These are phyloP conservation scores for Stictonetta naevosa DNA, from an alignment of 2,113 vertebrate species.

Conservation along the genomic window DNA sequence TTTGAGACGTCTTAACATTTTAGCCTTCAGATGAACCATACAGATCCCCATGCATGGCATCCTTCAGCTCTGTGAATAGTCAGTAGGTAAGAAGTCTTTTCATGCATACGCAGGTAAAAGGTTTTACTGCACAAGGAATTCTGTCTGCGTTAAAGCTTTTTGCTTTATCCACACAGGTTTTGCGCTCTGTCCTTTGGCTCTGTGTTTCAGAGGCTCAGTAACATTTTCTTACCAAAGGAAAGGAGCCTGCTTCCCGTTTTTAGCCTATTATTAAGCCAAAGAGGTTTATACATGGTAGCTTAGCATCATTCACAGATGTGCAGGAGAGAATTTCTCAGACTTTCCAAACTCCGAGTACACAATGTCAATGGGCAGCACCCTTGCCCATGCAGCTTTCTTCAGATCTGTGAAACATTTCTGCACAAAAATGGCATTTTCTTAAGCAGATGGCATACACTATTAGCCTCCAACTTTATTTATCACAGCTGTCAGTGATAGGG, in stretches of 20 bases:
- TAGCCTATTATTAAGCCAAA: neutral
- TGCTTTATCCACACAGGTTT: neutral
- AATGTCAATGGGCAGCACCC: neutral
- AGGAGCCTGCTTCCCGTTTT: neutral
- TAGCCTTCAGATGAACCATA: neutral
- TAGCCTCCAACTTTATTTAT: no score
- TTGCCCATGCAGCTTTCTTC: no score
- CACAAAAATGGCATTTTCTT: no score
- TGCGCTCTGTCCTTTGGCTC: neutral
- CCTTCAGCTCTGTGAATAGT: neutral
- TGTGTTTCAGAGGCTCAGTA: neutral
- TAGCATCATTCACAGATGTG: neutral
- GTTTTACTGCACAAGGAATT: neutral
- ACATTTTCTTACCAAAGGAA: neutral
- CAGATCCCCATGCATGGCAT: neutral
- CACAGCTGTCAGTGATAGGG: no score
- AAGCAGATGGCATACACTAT: no score
- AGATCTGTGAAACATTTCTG: no score
- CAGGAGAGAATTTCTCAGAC: neutral
- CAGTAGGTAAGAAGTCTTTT: neutral
- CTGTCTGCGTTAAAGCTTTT: neutral
- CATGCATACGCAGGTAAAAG: rapidly evolving
- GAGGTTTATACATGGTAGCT: neutral
- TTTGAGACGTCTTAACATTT: neutral
- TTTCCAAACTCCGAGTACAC: neutral